Evolutionary conservation across 2,113 vertebrate species (phyloP).

Genomic region (Sinocyclocheilus maitianheensis): DNA sequence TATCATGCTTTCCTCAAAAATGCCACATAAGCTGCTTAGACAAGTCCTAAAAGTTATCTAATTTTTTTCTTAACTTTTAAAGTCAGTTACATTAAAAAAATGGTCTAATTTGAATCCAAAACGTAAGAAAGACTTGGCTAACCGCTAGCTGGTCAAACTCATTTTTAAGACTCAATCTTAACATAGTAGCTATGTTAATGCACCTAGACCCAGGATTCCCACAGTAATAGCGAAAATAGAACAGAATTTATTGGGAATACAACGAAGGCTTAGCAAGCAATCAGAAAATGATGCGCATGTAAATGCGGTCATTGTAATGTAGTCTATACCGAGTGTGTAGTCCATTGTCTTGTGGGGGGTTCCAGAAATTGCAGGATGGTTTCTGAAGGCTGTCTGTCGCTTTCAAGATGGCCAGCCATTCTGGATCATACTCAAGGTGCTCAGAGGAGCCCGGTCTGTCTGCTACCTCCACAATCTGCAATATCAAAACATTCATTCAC

Average conservation of each 20-base stretch:
- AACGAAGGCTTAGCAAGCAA: not conserved
- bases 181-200: no score
- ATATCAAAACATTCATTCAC: slow-evolving; percentile 26
- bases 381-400: slow-evolving; percentile 84
- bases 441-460: slow-evolving; percentile 85
- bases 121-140: no score
- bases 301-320: not conserved
- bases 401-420: slow-evolving; percentile 93
- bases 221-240: not conserved
- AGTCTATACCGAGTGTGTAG: slow-evolving; percentile 70
- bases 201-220: no score
- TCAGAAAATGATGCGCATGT: not conserved
- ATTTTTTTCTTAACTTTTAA: no score
- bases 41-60: no score
- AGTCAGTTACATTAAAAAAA: no score
- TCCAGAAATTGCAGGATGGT: slow-evolving; percentile 80
- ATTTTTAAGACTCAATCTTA: no score
- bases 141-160: no score
- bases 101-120: no score
- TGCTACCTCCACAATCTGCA: slow-evolving; percentile 82
- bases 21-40: no score
- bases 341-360: slow-evolving; percentile 90
- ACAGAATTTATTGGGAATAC: not conserved
- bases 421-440: slow-evolving; percentile 88
- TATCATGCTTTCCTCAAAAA: no score